Base-by-base conservation (phyloP, 1,140 invertebrate species). In the Drosophila albomicans region DNA sequence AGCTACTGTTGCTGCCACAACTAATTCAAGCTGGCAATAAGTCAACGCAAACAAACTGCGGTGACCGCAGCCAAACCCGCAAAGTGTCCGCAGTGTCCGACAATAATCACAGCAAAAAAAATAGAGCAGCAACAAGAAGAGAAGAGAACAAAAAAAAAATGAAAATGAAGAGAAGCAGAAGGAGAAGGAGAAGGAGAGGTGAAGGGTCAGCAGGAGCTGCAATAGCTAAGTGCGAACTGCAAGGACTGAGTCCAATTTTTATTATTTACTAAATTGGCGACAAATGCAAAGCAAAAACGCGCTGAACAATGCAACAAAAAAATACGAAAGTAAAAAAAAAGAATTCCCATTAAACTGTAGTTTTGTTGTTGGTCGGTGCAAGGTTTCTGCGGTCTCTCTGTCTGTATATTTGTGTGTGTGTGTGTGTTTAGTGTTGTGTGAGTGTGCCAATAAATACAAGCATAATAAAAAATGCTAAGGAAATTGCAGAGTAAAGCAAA, bases 401-500 rank as follows among this genome's bases (percentile, higher is more conserved):
- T 38, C 35, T 38, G 35, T 38, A 38, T 10, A 38, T 38, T 38
- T 38, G 8, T 38, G 35, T 38, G 35, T 32, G 8, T 38, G 35
- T 38, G 8, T 32, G 32, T 58, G 56, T 54, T 20, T 20, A 20
- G 7, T 57, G 63, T 63, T 72, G 30, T 69, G 54, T 68, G 75
- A 82, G 75, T 86, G 75, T 73, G 79, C 75, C 81, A 85, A 82
- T 82, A 82, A 82, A 82, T 82, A 82, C 72, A 69, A 74, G 75
- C 80, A 88, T 87, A 89, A 88, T 89, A 88, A 88, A 87, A 88
- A 87, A 88, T 88, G 78, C 86, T 76, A 89, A 81, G 78, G 85
- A 88, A 88, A 88, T 88, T 88, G 85, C 85, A 85, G 87, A 78
- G 82, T 82, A 90, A 91, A 91, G 82, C 88, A 91, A 91, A 91